These are phyloP conservation scores for Drosophila guanche DNA, from an alignment of 1,140 invertebrate species.

Conservation along the genomic window DNA sequence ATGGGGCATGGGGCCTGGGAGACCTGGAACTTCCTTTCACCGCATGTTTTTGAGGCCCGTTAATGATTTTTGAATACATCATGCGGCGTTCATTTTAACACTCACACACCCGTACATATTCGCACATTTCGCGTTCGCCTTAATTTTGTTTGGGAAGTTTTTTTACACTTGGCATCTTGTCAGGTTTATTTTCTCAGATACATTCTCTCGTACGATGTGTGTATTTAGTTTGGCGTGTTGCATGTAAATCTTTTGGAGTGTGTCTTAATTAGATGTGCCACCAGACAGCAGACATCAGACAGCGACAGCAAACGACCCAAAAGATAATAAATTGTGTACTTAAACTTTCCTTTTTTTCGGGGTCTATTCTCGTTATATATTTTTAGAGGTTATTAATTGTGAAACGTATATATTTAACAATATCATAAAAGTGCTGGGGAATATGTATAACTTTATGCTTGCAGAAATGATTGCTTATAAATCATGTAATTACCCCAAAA, in stretches of 20 bases:
- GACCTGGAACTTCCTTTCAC: conserved; percentile 29
- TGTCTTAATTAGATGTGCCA: conserved; percentile 76
- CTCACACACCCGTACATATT: conserved; percentile 27
- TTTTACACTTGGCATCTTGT: conserved; percentile 52
- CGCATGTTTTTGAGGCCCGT: conserved; percentile 29
- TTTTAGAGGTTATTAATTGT: too few relatives aligned
- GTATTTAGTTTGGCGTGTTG: conserved; percentile 14
- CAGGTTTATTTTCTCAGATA: conserved; percentile 21
- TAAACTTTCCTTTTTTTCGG: not conserved
- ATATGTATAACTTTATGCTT: too few relatives aligned
- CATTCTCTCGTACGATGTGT: not conserved
- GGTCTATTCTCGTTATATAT: not conserved
- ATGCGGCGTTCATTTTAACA: conserved; percentile 67
- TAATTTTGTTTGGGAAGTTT: conserved; percentile 17
- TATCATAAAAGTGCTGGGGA: too few relatives aligned
- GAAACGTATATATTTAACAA: too few relatives aligned
- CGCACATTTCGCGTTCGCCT: conserved; percentile 13
- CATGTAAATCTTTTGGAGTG: conserved; percentile 26
- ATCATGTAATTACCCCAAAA: not conserved
- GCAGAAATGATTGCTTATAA: too few relatives aligned
- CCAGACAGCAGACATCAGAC: conserved; percentile 15
- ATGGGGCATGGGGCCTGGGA: conserved; percentile 7
- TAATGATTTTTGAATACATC: conserved; percentile 77
- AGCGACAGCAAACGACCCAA: conserved; percentile 21
- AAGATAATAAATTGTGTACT: conserved; percentile 4